These are phyloP conservation scores for Dasypogon diadema DNA, from an alignment of 2,888 invertebrate species.

Conservation along the genomic window DNA sequence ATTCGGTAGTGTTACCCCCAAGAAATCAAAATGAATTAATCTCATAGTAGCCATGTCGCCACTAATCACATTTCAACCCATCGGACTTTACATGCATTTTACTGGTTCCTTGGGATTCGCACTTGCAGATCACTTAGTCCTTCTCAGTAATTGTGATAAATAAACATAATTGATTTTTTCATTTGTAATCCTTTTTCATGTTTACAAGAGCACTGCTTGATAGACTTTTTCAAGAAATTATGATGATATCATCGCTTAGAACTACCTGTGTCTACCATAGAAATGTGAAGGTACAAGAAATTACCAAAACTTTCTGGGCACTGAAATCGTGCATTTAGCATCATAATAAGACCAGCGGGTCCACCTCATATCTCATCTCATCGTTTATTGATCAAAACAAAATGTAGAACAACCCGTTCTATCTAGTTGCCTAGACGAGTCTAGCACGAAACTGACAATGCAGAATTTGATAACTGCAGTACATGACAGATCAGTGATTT, in stretches of 20 bases:
- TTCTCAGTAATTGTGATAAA: no score
- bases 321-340: no score
- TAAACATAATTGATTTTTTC: no score
- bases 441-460: slow-evolving; percentile 5
- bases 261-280: neutral
- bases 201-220: no score
- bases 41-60: slow-evolving; percentile 9
- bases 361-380: neutral
- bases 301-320: no score
- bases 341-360: no score
- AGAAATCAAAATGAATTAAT: slow-evolving; percentile 38
- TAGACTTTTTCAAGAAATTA: neutral
- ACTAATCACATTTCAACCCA: slow-evolving; percentile 29
- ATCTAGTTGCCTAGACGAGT: neutral
- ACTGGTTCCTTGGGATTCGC: no score
- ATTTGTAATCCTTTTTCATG: no score
- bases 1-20: slow-evolving; percentile 9
- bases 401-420: slow-evolving; percentile 31
- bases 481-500: neutral
- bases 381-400: slow-evolving; percentile 8
- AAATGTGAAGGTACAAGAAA: no score
- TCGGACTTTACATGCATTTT: no score
- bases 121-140: no score
- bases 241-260: neutral
- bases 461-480: neutral